These are phyloP conservation scores for Ailurus styani DNA, from an alignment of 2,113 vertebrate species.

Conservation along the genomic window DNA sequence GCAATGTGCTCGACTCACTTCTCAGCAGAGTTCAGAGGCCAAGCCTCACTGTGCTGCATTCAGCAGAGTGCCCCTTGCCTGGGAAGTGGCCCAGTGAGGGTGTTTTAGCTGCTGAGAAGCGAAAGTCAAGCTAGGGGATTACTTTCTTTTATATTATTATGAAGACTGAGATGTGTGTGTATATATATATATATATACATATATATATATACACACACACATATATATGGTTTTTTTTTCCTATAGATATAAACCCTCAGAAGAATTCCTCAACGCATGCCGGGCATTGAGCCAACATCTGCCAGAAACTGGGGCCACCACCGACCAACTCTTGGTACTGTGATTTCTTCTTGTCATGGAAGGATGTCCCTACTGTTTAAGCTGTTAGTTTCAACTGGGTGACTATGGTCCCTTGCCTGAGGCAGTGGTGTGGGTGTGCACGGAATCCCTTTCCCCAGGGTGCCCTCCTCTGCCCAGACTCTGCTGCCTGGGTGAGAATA, in stretches of 20 bases:
- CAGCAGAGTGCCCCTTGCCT: not conserved
- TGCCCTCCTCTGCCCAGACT: not conserved
- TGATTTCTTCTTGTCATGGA: constrained; percentile 3
- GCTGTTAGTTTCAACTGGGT: not conserved
- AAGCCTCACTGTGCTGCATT: accelerated
- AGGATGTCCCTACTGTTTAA: not conserved
- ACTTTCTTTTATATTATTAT: not conserved
- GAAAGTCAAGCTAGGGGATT: not conserved
- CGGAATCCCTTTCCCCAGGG: not conserved
- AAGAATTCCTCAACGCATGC: constrained; percentile 89
- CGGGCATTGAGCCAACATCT: constrained; percentile 88
- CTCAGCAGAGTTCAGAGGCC: not conserved
- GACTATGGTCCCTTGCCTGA: not conserved
- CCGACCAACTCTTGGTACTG: constrained; percentile 90
- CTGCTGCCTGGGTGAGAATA: not conserved
- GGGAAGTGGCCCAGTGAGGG: not conserved
- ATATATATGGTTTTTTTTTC: constrained; percentile 25
- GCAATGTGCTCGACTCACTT: not conserved
- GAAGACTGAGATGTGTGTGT: not conserved
- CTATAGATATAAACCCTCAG: constrained; percentile 87
- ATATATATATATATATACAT: not conserved
- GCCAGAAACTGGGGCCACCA: constrained; percentile 85
- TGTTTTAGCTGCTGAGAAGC: not conserved
- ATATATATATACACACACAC: no score
- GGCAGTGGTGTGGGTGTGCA: not conserved